These are phyloP conservation scores for Vicugna pacos DNA, from an alignment of 2,113 vertebrate species.

Conservation along the genomic window DNA sequence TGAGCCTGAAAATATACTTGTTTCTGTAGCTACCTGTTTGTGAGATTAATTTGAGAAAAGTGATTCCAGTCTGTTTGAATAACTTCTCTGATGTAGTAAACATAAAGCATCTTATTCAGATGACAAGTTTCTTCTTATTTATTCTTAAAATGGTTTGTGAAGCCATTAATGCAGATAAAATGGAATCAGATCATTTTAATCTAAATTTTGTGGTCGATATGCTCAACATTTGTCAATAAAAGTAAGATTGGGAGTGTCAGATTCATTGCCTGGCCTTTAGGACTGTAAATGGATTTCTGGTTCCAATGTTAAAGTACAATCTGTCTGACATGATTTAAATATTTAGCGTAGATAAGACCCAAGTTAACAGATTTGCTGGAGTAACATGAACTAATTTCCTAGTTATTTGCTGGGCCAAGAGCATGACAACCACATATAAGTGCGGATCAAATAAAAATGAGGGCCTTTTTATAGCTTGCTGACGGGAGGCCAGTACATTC, in stretches of 20 bases:
- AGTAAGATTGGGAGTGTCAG: not conserved
- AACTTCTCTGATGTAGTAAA: constrained; percentile 48
- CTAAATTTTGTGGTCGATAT: not conserved
- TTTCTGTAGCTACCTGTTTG: constrained; percentile 45
- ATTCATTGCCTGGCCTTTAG: not conserved
- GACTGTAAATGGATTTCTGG: constrained; percentile 12
- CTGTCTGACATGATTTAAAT: constrained; percentile 52
- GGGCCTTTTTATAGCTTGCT: constrained; percentile 60
- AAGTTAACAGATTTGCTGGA: not conserved
- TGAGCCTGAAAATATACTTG: constrained; percentile 3
- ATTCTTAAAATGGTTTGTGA: constrained; percentile 15
- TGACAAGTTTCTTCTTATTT: not conserved
- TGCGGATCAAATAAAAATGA: constrained; percentile 56
- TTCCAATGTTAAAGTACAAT: not conserved
- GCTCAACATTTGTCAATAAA: not conserved
- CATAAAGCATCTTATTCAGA: not conserved
- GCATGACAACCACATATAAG: not conserved
- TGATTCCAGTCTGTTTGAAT: constrained; percentile 41
- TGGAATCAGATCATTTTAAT: not conserved
- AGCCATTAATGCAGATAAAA: constrained; percentile 12
- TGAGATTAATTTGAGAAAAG: constrained; percentile 53
- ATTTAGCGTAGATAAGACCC: constrained; percentile 21
- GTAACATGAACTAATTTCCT: constrained; percentile 28
- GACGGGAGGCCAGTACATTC: constrained; percentile 49
- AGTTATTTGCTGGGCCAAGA: not conserved